phyloP scores from a whole-genome alignment of 2,888 invertebrate species.

The Diaperis boleti region DNA sequence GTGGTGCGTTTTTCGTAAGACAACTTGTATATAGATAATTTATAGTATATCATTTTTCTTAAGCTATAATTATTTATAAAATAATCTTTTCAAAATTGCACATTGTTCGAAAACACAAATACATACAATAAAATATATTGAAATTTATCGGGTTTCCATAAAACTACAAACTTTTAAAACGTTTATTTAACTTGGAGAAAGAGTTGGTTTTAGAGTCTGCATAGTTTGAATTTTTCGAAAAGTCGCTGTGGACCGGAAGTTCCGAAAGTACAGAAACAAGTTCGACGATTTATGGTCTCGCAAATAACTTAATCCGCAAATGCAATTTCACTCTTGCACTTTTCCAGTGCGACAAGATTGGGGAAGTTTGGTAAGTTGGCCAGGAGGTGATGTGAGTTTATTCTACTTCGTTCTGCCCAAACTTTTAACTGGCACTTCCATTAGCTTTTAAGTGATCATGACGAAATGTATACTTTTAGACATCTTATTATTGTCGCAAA shows the following conservation, averaged over 20 bases:
- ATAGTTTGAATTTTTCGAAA: not conserved
- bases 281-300: constrained; percentile 6
- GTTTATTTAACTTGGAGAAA: not conserved
- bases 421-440: not conserved
- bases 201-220: not conserved
- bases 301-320: constrained; percentile 26
- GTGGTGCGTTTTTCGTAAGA: too few relatives aligned
- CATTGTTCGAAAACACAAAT: too few relatives aligned
- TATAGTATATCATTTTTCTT: too few relatives aligned
- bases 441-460: too few relatives aligned
- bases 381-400: not conserved
- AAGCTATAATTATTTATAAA: too few relatives aligned
- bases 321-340: constrained; percentile 26
- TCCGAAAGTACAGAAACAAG: constrained; percentile 1
- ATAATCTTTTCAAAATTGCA: too few relatives aligned
- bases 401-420: too few relatives aligned
- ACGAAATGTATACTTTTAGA: too few relatives aligned
- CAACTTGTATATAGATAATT: too few relatives aligned
- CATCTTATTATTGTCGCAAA: too few relatives aligned
- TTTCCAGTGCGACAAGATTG: constrained; percentile 22
- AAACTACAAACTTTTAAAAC: not conserved
- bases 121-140: too few relatives aligned
- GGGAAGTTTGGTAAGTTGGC: constrained; percentile 5
- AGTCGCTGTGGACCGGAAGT: not conserved
- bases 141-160: too few relatives aligned